A percentile compares a stretch with the other conserved stretches of the same genome.
phyloP scores from a whole-genome alignment of 1,140 invertebrate species.

The Pissodes strobi region DNA sequence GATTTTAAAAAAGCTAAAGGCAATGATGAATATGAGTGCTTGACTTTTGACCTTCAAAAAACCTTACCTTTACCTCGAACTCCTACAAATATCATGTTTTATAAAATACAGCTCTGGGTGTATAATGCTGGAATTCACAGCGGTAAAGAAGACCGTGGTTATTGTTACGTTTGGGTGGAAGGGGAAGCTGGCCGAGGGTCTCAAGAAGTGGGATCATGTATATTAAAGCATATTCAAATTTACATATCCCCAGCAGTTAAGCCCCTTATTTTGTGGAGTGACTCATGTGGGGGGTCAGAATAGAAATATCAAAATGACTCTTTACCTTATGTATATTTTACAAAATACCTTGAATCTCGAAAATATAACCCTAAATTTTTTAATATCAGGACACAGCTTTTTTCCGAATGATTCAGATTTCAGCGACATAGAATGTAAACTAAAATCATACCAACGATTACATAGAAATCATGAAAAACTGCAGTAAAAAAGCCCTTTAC shows the following conservation, averaged over 20 bases:
- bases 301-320: constrained; percentile 52
- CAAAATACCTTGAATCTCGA: too few relatives aligned
- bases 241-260: constrained; percentile 37
- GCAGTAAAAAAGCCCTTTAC: too few relatives aligned
- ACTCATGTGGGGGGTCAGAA: constrained; percentile 54
- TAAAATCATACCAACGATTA: too few relatives aligned
- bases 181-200: constrained; percentile 36
- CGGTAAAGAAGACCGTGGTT: constrained; percentile 32
- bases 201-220: constrained; percentile 44
- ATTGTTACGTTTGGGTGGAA: constrained; percentile 43
- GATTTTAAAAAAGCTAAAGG: constrained; percentile 25
- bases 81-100: constrained; percentile 44
- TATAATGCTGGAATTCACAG: constrained; percentile 43
- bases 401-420: too few relatives aligned
- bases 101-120: constrained; percentile 44
- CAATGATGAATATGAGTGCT: constrained; percentile 17
- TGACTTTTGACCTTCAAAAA: constrained; percentile 52
- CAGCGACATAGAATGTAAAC: too few relatives aligned
- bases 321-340: too few relatives aligned
- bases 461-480: too few relatives aligned
- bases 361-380: too few relatives aligned
- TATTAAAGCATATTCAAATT: constrained; percentile 47
- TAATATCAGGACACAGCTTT: too few relatives aligned
- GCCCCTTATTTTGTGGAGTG: constrained; percentile 51
- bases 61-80: constrained; percentile 49